Conservation (phyloP, 2,888 invertebrate species). For the Ellobium chinense region DNA sequence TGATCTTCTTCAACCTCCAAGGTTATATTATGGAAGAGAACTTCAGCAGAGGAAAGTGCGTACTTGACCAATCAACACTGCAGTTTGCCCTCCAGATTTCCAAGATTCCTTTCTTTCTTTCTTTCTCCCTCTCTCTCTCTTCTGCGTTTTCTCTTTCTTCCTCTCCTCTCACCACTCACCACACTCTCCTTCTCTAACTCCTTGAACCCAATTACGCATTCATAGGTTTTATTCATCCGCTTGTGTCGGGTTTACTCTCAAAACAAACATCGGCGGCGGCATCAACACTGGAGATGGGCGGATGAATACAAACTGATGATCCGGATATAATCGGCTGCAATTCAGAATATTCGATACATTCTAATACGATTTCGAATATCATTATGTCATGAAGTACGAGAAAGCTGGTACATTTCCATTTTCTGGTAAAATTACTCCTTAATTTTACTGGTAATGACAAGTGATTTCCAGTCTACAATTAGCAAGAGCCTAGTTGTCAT, state of each 20-base stretch:
- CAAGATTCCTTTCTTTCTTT: neutral
- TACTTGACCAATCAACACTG: neutral
- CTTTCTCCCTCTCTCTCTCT: conserved; percentile 11
- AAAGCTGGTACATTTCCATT: too few species aligned
- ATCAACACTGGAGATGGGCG: neutral
- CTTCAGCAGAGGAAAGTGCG: neutral
- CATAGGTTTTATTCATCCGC: conserved; percentile 9
- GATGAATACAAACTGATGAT: too few species aligned
- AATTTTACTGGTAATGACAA: too few species aligned
- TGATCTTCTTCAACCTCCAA: too few species aligned
- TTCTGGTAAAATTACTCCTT: too few species aligned
- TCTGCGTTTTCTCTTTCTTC: neutral
- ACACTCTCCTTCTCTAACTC: neutral
- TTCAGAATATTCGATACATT: too few species aligned
- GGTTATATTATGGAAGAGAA: too few species aligned
- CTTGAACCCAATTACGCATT: conserved; percentile 15
- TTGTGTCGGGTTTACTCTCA: neutral
- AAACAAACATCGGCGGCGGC: neutral
- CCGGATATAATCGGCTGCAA: too few species aligned
- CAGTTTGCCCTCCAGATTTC: neutral
- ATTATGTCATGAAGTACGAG: too few species aligned
- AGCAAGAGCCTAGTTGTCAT: too few species aligned
- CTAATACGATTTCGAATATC: too few species aligned
- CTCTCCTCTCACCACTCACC: neutral
- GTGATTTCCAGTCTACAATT: too few species aligned